Evolutionary conservation across 2,797 vertebrate species (phyloP).

Genomic region (Phaenicophaeus curvirostris): DNA sequence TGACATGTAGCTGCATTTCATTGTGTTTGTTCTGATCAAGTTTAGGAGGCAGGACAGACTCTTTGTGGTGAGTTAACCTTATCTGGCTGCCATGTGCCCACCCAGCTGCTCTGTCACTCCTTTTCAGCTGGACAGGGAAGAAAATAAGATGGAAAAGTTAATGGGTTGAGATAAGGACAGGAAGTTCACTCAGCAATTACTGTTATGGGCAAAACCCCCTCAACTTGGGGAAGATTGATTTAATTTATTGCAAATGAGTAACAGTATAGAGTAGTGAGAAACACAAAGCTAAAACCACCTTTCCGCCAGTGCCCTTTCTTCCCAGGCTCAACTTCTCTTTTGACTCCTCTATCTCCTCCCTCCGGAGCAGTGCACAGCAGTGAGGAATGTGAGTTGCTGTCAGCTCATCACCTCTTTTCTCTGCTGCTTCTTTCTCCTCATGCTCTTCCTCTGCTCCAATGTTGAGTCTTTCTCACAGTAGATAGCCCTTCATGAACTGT

Average conservation of each 20-base stretch:
- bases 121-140: neutral
- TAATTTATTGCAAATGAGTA: neutral
- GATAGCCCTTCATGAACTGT: neutral
- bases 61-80: neutral
- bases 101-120: neutral
- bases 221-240: neutral
- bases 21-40: neutral
- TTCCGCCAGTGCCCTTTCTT: neutral
- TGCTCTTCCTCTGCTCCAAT: neutral
- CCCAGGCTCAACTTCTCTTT: neutral
- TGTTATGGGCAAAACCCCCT: neutral
- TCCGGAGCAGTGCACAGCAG: accelerated
- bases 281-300: neutral
- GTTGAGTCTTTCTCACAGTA: neutral
- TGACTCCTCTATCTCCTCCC: neutral
- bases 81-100: neutral
- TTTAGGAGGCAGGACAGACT: neutral
- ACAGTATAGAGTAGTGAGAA: neutral
- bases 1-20: neutral
- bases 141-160: neutral
- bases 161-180: neutral
- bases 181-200: neutral
- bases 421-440: neutral
- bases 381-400: neutral
- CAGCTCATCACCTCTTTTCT: neutral